Evolutionary conservation across 2,797 vertebrate genomes (phyloP), one percentile per base, ranked within the genome.

Genomic region (Mormyrops attenuatus): DNA sequence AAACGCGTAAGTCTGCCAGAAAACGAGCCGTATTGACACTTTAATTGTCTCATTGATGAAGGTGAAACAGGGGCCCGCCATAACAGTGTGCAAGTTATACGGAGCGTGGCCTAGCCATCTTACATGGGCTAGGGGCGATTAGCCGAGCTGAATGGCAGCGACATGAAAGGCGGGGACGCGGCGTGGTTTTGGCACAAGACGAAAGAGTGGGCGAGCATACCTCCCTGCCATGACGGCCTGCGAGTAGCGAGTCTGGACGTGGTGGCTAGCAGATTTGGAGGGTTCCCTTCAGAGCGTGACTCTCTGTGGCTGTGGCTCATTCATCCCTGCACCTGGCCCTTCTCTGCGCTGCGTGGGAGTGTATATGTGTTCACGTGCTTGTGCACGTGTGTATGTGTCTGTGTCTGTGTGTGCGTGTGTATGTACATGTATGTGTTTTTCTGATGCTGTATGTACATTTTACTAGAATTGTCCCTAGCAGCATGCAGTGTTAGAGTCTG

Each of bases 21-120:
- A 26, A 69, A 63, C 22, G 47, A 88, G 44, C 60, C 44, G 60
- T 57, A 88, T 82, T n/a, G 89, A 89, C 63, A 34, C 47, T 55
- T 55, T 77, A 88, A 89, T 88, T 41, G 63, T 80, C 26, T 86
- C 69, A 73, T 88, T 88, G 66, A 88, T 30, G 63, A 90, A 57
- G 66, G 57, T 73, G 26, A 22, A 5, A 9, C 41, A 5, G 44
- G 63, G 20, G 5, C n/a, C n/a, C 3, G 44, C 44, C 22, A 8
- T 66, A 30, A 41, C 17, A 9, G 52, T 2, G 4, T 7, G 17
- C 7, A 15, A 47, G 41, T 66, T 44, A 22, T n/a, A 20, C 20
- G n/a, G 77, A 44, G 34, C 7, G 1, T 17, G 44, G 86, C 66
- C 63, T 80, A 3, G 11, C 17, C 34, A 34, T 47, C 85, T 13